Base-by-base conservation (phyloP, 2,888 invertebrate genomes). In the Galeruca laticollis region DNA sequence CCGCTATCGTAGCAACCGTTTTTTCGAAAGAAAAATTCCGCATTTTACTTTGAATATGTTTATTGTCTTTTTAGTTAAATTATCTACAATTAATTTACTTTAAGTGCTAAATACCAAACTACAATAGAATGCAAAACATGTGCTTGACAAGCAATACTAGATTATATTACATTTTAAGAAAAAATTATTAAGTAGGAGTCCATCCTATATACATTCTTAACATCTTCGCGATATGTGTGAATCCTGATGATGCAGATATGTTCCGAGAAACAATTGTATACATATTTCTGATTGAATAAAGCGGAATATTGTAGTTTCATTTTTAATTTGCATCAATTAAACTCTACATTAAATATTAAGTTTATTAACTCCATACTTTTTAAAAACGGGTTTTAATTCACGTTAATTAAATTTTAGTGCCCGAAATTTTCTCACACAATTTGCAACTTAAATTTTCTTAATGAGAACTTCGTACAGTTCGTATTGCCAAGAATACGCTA, bases 321-420 rank as follows among this genome's bases (percentile, higher is more conserved):
- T 15, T 47, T 47, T 47, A 47, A 47, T 47, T 47, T 47, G 47
- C 47, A 47, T 47, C 18, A 47, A 18, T 47, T 47, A 47, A 18
- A 47, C 18, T 9, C n/a, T 3, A 43, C n/a, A 43, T 15, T 37
- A 13, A 10, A 13, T 47, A 18, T 47, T 47, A 2, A 15, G 47
- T 47, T 47, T 15, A 47, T 15, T 15, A 47, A 47, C 47, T 15
- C 8, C 47, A 47, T 40, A 5, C 15, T 26, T 18, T 47, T 8
- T 15, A 47, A 47, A 47, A 47, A 18, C 18, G 15, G 18, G 15
- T 47, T 47, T 47, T 47, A 47, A 47, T 47, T 47, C 15, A 47
- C 15, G 18, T 47, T 47, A 47, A 47, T 47, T 18, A 47, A n/a
- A 47, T 47, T 47, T 47, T 47, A 18, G 47, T 47, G 47, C 4